Conservation (phyloP, 2,888 invertebrate genomes). For the Cryptophagus acutangulus region DNA sequence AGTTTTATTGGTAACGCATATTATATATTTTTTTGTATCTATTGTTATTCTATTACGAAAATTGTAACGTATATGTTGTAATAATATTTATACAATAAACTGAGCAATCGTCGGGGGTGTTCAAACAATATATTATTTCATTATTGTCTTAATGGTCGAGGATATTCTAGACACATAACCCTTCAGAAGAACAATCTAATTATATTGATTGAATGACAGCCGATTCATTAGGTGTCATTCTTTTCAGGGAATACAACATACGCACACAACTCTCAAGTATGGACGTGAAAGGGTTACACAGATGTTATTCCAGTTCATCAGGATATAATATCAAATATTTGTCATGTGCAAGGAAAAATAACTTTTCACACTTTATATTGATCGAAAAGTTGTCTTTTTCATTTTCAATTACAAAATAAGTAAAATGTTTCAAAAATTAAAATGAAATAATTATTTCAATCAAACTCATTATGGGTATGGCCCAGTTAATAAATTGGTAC, state of each 20-base stretch:
- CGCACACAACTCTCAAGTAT: conserved; percentile 24
- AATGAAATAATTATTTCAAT: too few species aligned
- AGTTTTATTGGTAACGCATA: too few species aligned
- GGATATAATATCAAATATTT: not conserved
- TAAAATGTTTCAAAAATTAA: too few species aligned
- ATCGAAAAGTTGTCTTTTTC: too few species aligned
- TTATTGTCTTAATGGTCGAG: conserved; percentile 41
- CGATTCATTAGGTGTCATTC: conserved; percentile 50
- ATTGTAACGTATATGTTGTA: conserved; percentile 7
- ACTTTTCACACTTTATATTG: too few species aligned
- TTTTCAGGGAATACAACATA: conserved; percentile 32
- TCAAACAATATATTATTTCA: conserved; percentile 43
- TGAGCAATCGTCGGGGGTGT: conserved; percentile 30
- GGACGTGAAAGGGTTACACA: conserved; percentile 37
- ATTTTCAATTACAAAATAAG: too few species aligned
- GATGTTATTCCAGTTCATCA: conserved; percentile 29
- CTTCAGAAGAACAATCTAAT: conserved; percentile 48
- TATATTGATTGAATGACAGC: conserved; percentile 51
- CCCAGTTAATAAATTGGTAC: too few species aligned
- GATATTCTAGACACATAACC: conserved; percentile 47
- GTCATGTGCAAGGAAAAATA: not conserved
- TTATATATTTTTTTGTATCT: too few species aligned
- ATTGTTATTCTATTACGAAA: too few species aligned
- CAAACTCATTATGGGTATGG: too few species aligned
- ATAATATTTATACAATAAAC: conserved; percentile 11